Conservation (phyloP, 2,797 vertebrate genomes). For the Simalia tracyae region DNA sequence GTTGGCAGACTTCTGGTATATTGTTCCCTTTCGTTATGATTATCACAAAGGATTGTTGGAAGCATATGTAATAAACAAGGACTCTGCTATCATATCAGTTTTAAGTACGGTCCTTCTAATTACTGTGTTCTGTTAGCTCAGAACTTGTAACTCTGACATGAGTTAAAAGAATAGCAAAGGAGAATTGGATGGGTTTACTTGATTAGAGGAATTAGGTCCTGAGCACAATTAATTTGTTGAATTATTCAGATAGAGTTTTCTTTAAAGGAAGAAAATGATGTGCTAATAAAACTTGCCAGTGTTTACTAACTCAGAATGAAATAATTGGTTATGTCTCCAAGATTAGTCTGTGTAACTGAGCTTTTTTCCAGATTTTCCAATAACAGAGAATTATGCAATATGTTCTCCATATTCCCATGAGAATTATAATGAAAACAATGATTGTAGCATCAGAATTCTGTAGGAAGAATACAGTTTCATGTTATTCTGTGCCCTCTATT, state of each 20-base stretch:
- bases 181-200: neutral
- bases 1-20: neutral
- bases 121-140: neutral
- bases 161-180: neutral
- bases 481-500: too few species aligned
- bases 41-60: neutral
- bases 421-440: neutral
- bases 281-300: neutral
- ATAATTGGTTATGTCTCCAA: neutral
- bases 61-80: neutral
- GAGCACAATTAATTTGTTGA: neutral
- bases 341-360: neutral
- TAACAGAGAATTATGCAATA: neutral
- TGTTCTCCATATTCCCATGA: neutral
- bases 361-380: neutral
- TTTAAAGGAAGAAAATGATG: neutral
- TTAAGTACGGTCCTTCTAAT: neutral
- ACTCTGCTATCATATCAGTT: neutral
- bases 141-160: neutral
- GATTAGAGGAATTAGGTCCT: neutral
- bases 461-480: neutral
- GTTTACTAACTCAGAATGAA: neutral
- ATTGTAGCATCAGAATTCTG: neutral
- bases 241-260: neutral
- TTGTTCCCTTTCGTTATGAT: neutral